Evolutionary conservation across 2,113 vertebrate genomes (phyloP).

Genomic region (Tragelaphus strepsiceros): DNA sequence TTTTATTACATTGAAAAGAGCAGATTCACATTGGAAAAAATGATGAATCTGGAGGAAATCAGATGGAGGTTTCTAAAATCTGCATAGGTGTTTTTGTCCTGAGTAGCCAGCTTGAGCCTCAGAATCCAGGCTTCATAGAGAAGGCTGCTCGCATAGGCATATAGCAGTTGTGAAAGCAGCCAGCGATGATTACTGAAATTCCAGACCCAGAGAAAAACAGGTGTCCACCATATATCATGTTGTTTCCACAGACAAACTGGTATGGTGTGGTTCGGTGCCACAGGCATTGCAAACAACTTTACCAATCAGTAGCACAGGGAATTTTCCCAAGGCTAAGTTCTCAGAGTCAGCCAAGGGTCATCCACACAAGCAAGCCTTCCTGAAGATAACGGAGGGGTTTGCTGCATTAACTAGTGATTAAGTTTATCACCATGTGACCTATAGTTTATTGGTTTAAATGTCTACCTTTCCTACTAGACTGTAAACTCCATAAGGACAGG

Average conservation of each 20-base stretch:
- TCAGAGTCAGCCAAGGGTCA: not conserved
- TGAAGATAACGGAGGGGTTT: not conserved
- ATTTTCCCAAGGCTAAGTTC: not conserved
- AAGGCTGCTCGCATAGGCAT: fast-evolving
- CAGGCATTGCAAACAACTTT: not conserved
- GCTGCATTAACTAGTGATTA: not conserved
- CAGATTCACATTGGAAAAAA: not conserved
- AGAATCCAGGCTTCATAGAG: not conserved
- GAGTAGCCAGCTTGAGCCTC: not conserved
- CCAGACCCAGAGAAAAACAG: not conserved
- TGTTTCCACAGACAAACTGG: not conserved
- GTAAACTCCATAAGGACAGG: not conserved
- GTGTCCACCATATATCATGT: not conserved
- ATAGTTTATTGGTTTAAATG: not conserved
- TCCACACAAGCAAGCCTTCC: not conserved
- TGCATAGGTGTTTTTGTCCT: not conserved
- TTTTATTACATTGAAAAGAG: not conserved
- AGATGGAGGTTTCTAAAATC: not conserved
- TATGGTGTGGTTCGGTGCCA: not conserved
- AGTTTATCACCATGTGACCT: not conserved
- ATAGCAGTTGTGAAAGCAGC: not conserved
- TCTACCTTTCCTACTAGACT: not conserved
- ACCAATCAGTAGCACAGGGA: too few species aligned
- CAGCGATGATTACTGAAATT: not conserved
- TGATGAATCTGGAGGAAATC: not conserved